These are phyloP conservation scores for Nomada lathburiana DNA, from an alignment of 2,888 invertebrate species.

Conservation along the genomic window DNA sequence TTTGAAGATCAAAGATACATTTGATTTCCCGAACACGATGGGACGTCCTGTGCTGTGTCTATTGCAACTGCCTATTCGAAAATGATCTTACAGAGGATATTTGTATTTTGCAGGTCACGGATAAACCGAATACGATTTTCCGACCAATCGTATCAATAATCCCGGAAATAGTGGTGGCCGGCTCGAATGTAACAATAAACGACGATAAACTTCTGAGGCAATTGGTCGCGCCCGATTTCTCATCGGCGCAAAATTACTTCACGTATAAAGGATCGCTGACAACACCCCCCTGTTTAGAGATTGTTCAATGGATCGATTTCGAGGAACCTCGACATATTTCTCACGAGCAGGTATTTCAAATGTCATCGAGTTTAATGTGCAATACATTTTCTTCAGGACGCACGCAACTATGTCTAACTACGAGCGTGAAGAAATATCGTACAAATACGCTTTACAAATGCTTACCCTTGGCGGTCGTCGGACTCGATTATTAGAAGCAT, in stretches of 20 bases:
- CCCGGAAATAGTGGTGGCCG: slow-evolving; percentile 86
- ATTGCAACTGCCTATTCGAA: not conserved
- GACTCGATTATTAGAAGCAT: slow-evolving; percentile 1
- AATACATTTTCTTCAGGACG: not conserved
- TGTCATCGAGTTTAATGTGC: no score
- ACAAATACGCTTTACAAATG: slow-evolving; percentile 1
- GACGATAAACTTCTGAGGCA: slow-evolving; percentile 62
- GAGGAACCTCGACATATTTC: slow-evolving; percentile 89
- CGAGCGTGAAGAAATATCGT: not conserved
- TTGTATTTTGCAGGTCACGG: slow-evolving; percentile 74
- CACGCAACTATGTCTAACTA: not conserved
- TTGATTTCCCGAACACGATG: not conserved
- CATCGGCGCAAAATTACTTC: slow-evolving; percentile 88
- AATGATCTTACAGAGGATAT: not conserved
- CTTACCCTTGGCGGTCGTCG: not conserved
- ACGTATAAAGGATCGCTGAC: slow-evolving; percentile 94
- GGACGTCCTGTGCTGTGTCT: not conserved
- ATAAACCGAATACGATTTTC: slow-evolving; percentile 75
- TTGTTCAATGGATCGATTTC: slow-evolving; percentile 95
- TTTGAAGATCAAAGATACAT: not conserved
- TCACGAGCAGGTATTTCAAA: slow-evolving; percentile 87
- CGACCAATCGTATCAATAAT: slow-evolving; percentile 86
- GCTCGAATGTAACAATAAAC: slow-evolving; percentile 85
- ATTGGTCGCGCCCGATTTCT: slow-evolving; percentile 75
- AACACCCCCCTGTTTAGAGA: slow-evolving; percentile 94